A percentile compares a stretch with the other conserved stretches of the same genome.
Evolutionary conservation across 2,888 invertebrate genomes (phyloP).

Genomic region (Troides aeacus): DNA sequence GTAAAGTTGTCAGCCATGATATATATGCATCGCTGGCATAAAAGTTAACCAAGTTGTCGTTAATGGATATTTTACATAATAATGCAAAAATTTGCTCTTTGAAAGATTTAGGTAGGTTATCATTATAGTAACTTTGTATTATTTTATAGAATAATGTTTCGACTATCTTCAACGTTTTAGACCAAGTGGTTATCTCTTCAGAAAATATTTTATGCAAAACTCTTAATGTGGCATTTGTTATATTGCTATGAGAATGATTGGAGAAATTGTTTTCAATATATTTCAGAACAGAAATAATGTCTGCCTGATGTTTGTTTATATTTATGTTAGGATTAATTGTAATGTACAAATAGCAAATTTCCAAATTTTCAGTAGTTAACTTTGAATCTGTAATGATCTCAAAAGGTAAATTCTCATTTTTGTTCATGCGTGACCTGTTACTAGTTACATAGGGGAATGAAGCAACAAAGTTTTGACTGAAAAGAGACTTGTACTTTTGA

Average conservation of each 20-base stretch:
- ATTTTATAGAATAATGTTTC: slow-evolving; percentile 63
- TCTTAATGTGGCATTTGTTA: slow-evolving; percentile 53
- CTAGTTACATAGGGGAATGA: slow-evolving; percentile 81
- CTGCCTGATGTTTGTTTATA: slow-evolving; percentile 55
- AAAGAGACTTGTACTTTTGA: slow-evolving; percentile 73
- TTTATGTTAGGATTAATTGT: slow-evolving; percentile 65
- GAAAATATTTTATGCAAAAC: slow-evolving; percentile 61
- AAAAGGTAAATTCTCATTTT: slow-evolving; percentile 40
- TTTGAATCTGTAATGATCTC: slow-evolving; percentile 64
- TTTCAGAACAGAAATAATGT: slow-evolving; percentile 62
- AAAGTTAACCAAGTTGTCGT: slow-evolving; percentile 61
- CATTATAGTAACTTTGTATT: slow-evolving; percentile 60
- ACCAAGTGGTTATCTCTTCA: slow-evolving; percentile 61
- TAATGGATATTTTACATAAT: slow-evolving; percentile 68
- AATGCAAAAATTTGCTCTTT: slow-evolving; percentile 66
- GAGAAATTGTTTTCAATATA: slow-evolving; percentile 76
- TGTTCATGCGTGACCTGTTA: slow-evolving; percentile 54
- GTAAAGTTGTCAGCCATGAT: slow-evolving; percentile 77
- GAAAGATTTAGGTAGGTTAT: slow-evolving; percentile 46
- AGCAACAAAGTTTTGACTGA: slow-evolving; percentile 78
- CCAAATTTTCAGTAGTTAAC: slow-evolving; percentile 59
- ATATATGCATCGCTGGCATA: slow-evolving; percentile 64
- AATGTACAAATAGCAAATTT: slow-evolving; percentile 71
- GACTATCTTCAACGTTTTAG: slow-evolving; percentile 53
- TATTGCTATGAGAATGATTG: slow-evolving; percentile 46